These are phyloP conservation scores for Augochlorella aurata DNA, from an alignment of 2,888 invertebrate genomes.

Conservation along the genomic window DNA sequence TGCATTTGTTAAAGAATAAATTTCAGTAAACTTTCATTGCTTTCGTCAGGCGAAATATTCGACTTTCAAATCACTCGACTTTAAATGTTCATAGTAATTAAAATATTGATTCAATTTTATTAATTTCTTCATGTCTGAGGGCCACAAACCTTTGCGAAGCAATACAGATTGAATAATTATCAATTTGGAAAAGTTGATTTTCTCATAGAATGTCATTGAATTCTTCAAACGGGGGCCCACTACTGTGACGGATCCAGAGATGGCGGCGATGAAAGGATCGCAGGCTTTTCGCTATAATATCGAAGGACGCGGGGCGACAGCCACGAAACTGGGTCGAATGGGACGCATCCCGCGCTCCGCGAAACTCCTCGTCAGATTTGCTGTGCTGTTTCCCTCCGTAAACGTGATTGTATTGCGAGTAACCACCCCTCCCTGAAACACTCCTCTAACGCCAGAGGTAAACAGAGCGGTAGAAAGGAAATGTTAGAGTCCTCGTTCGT, in stretches of 20 bases:
- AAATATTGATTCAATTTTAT: no score
- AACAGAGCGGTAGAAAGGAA: not conserved
- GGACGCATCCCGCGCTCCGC: constrained; percentile 8
- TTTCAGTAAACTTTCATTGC: no score
- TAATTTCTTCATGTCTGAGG: no score
- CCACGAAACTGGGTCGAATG: constrained; percentile 39
- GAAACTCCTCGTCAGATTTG: constrained; percentile 20
- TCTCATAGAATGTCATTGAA: no score
- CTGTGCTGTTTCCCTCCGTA: not conserved
- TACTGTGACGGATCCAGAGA: not conserved
- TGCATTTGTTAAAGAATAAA: no score
- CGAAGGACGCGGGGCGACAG: constrained; percentile 37
- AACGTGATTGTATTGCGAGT: constrained; percentile 2
- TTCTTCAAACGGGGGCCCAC: no score
- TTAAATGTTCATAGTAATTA: no score
- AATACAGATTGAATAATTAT: no score
- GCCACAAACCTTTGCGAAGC: no score
- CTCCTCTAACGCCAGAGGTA: not conserved
- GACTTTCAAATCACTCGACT: no score
- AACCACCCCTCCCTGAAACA: not conserved
- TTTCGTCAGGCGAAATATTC: no score
- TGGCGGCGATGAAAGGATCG: not conserved
- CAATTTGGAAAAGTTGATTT: no score
- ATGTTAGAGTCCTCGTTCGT: not conserved
- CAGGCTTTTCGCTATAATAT: constrained; percentile 40